Evolutionary conservation across 2,797 vertebrate genomes (phyloP).

Genomic region (Gadopsis bispinosus): DNA sequence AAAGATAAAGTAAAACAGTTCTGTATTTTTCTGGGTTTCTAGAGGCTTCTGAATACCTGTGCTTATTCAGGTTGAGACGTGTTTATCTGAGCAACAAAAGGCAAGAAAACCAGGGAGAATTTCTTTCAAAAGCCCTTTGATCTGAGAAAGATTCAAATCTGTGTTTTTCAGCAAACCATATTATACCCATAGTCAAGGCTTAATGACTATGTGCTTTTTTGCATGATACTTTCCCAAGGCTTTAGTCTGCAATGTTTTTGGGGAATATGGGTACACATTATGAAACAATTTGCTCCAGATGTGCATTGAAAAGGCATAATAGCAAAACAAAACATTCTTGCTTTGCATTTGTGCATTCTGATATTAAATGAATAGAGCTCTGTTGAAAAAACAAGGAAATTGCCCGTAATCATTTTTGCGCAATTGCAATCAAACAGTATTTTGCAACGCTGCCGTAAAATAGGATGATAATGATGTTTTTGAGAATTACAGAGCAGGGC

Average conservation of each 20-base stretch:
- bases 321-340: conserved; percentile 13
- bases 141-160: conserved; percentile 39
- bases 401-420: conserved; percentile 24
- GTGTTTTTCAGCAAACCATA: conserved; percentile 15
- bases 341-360: conserved; percentile 23
- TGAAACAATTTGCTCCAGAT: conserved; percentile 52
- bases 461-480: conserved; percentile 52
- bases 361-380: conserved; percentile 22
- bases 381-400: conserved; percentile 16
- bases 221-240: conserved; percentile 22
- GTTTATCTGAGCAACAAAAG: conserved; percentile 27
- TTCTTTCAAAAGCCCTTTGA: conserved; percentile 25
- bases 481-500: conserved; percentile 56
- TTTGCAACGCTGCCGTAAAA: conserved; percentile 44
- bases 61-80: conserved; percentile 23
- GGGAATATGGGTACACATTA: conserved; percentile 18
- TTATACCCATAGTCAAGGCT: background rate
- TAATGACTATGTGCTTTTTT: conserved; percentile 37
- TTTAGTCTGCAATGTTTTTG: conserved; percentile 17
- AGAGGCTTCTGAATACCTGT: background rate
- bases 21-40: background rate
- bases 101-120: background rate
- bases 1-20: background rate
- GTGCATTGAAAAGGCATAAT: conserved; percentile 36
- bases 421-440: conserved; percentile 29